A percentile compares a stretch with the other conserved stretches of the same genome.
These are phyloP conservation scores for Paramacrobiotus metropolitanus DNA, from an alignment of 1,140 invertebrate genomes.

Conservation along the genomic window DNA sequence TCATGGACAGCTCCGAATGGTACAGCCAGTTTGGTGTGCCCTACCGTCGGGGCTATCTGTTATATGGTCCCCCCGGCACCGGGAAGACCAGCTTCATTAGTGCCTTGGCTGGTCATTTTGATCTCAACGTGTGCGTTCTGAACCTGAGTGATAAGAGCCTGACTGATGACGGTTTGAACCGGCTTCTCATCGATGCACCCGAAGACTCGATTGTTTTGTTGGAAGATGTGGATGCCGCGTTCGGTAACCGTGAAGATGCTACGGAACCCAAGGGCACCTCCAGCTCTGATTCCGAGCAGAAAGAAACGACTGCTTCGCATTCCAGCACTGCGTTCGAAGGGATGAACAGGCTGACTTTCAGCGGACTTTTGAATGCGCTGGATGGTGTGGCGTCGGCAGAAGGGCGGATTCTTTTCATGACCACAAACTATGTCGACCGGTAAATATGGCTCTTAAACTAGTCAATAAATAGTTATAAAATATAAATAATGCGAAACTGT, in stretches of 20 bases:
- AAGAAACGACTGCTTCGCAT: background rate
- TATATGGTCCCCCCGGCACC: slow-evolving; percentile 97
- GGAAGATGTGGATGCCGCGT: slow-evolving; percentile 30
- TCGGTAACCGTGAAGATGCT: slow-evolving; percentile 22
- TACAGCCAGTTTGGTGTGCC: slow-evolving; percentile 22
- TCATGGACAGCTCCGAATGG: slow-evolving; percentile 26
- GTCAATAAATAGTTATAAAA: too few species aligned
- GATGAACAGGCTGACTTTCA: slow-evolving; percentile 26
- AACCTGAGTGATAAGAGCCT: slow-evolving; percentile 28
- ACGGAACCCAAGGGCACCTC: slow-evolving; percentile 16
- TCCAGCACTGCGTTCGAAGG: slow-evolving; percentile 22
- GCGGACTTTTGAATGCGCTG: slow-evolving; percentile 30
- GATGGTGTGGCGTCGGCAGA: slow-evolving; percentile 31
- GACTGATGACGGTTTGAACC: slow-evolving; percentile 27
- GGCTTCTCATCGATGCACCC: slow-evolving; percentile 25
- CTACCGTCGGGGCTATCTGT: slow-evolving; percentile 34
- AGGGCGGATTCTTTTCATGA: slow-evolving; percentile 32
- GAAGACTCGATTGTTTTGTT: slow-evolving; percentile 24
- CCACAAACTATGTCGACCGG: slow-evolving; percentile 31
- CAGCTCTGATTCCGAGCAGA: background rate
- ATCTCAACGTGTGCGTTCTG: slow-evolving; percentile 29
- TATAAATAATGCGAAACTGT: too few species aligned
- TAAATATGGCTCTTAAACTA: too few species aligned
- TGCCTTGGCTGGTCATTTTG: slow-evolving; percentile 45
- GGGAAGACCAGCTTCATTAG: slow-evolving; percentile 97